Conservation (phyloP, 2,888 invertebrate species). For the Coleophora flavipennella region DNA sequence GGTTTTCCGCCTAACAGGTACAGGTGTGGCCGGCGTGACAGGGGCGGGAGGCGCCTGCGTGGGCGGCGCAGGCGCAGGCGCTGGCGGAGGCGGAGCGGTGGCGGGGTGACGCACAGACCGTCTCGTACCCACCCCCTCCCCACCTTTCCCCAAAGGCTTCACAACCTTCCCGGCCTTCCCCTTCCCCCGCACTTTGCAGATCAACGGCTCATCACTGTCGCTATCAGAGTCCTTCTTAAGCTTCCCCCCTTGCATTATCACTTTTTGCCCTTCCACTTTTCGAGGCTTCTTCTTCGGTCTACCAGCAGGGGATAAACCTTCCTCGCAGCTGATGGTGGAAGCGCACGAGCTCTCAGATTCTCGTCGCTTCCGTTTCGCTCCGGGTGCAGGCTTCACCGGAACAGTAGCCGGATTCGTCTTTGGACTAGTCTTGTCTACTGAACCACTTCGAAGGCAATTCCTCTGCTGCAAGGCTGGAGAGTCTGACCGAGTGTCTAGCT, state of each 20-base stretch:
- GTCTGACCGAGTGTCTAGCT: constrained; percentile 41
- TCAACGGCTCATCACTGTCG: constrained; percentile 86
- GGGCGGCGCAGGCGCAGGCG: constrained; percentile 28
- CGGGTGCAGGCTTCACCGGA: constrained; percentile 73
- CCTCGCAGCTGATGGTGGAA: constrained; percentile 75
- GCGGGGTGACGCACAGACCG: constrained; percentile 67
- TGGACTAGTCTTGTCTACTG: constrained; percentile 51
- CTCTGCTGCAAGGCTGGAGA: constrained; percentile 45
- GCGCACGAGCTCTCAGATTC: constrained; percentile 84
- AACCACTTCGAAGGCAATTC: constrained; percentile 46
- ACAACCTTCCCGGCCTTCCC: constrained; percentile 24
- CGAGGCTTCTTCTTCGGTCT: constrained; percentile 55
- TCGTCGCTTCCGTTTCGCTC: constrained; percentile 80
- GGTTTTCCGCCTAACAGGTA: constrained; percentile 73
- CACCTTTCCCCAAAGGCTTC: constrained; percentile 14
- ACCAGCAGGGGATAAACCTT: constrained; percentile 48
- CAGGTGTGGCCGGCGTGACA: constrained; percentile 19
- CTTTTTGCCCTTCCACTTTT: constrained; percentile 45
- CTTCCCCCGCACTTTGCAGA: constrained; percentile 77
- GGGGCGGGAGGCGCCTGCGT: constrained; percentile 23
- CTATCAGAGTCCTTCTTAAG: constrained; percentile 79
- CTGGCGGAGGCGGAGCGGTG: constrained; percentile 25
- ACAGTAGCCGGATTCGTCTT: constrained; percentile 33
- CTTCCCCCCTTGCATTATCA: constrained; percentile 57
- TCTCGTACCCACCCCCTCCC: constrained; percentile 57